These are phyloP conservation scores for Epirrita christyi DNA, from an alignment of 2,888 invertebrate genomes.

Conservation along the genomic window DNA sequence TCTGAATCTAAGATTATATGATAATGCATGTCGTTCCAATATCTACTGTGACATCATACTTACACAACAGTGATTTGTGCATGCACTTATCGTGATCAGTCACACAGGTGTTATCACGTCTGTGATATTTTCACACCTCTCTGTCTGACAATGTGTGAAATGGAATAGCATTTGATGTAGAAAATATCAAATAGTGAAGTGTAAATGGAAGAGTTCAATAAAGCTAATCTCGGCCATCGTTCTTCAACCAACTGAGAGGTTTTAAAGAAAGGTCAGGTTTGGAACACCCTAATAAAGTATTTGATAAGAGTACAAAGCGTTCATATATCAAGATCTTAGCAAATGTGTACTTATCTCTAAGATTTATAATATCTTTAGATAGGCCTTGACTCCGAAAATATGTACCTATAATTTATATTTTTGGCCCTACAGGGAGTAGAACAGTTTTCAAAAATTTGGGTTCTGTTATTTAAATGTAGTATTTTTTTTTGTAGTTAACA, in stretches of 20 bases:
- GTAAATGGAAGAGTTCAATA: background rate
- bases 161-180: conserved; percentile 5
- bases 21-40: background rate
- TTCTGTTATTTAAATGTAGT: background rate
- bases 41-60: conserved; percentile 1
- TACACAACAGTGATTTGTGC: conserved; percentile 20
- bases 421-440: background rate
- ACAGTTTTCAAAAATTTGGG: background rate
- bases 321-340: no score
- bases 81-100: conserved; percentile 23
- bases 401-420: no score
- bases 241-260: background rate
- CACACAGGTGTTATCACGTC: conserved; percentile 17
- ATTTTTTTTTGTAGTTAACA: background rate
- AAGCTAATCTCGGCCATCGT: background rate
- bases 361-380: no score
- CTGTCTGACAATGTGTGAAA: conserved; percentile 12
- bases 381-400: no score
- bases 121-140: conserved; percentile 19
- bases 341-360: no score
- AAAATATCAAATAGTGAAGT: background rate
- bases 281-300: no score
- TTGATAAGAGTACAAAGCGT: no score
- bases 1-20: no score
- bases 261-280: background rate